Evolutionary conservation across 2,888 invertebrate species (phyloP).

Genomic region (Panopea generosa): DNA sequence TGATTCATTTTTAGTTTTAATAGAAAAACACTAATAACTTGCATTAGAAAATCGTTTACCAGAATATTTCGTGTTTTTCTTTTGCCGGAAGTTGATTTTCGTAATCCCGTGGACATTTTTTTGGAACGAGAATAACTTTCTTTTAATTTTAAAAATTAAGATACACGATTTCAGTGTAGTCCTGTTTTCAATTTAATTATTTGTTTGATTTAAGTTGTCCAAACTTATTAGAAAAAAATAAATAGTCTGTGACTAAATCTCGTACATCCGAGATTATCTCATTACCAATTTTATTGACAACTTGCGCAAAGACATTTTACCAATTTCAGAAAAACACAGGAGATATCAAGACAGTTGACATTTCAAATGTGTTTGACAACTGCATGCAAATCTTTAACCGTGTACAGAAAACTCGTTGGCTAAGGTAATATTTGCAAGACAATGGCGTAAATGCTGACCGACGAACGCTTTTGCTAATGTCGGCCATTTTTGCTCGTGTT

Average conservation of each 20-base stretch:
- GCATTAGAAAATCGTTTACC: too few relatives aligned
- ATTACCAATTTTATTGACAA: slow-evolving; percentile 67
- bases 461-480: slow-evolving; percentile 41
- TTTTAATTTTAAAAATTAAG: background rate
- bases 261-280: slow-evolving; percentile 64
- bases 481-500: slow-evolving; percentile 46
- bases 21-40: too few relatives aligned
- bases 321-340: background rate
- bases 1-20: too few relatives aligned
- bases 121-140: slow-evolving; percentile 4
- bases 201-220: too few relatives aligned
- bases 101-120: background rate
- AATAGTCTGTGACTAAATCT: slow-evolving; percentile 19
- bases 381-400: slow-evolving; percentile 1
- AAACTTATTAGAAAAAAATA: too few relatives aligned
- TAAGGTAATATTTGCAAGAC: slow-evolving; percentile 31
- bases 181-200: too few relatives aligned
- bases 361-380: slow-evolving; percentile 46
- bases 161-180: background rate
- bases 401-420: slow-evolving; percentile 23
- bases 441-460: background rate
- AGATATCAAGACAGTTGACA: slow-evolving; percentile 18
- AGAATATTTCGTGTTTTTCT: background rate
- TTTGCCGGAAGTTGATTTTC: slow-evolving; percentile 31
- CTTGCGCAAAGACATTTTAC: slow-evolving; percentile 30